Percentiles rank a stretch among this genome's conserved stretches.
phyloP scores from a whole-genome alignment of 1,140 invertebrate species.

The Zaprionus taronus region DNA sequence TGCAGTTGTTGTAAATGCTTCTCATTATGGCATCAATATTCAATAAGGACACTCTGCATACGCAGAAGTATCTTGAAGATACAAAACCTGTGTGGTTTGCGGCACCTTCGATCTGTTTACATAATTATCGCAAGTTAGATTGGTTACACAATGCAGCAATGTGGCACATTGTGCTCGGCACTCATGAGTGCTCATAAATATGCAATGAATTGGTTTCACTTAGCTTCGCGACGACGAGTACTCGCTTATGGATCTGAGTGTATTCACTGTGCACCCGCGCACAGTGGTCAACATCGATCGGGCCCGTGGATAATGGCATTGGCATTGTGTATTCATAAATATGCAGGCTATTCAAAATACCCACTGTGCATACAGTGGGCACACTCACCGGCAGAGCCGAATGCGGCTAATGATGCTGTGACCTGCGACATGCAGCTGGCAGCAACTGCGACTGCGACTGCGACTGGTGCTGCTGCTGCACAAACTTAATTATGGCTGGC shows the following conservation, averaged over 20 bases:
- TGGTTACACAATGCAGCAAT: not conserved
- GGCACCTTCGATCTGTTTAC: not conserved
- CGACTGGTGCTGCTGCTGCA: conserved; percentile 37
- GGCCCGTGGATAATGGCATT: conserved; percentile 25
- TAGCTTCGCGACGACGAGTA: not conserved
- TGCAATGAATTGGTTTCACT: conserved; percentile 31
- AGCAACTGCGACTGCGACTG: not conserved
- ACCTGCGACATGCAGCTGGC: conserved; percentile 7
- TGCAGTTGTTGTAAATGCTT: too few species aligned
- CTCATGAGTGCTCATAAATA: conserved; percentile 38
- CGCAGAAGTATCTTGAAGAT: not conserved
- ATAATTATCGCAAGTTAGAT: not conserved
- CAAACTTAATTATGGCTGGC: conserved; percentile 81
- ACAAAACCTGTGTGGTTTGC: not conserved
- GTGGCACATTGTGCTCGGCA: conserved; percentile 11
- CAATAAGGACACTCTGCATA: not conserved
- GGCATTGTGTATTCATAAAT: conserved; percentile 41
- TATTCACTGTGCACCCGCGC: not conserved
- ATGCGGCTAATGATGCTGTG: conserved; percentile 39
- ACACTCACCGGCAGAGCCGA: too few species aligned
- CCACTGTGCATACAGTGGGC: conserved; percentile 19
- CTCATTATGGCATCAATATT: too few species aligned
- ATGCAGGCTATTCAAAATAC: conserved; percentile 4
- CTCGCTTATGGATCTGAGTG: not conserved
- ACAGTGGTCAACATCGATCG: conserved; percentile 42